Percentiles rank a stretch among this genome's conserved stretches.
Conservation (phyloP, 2,797 vertebrate genomes). For the Scleropages formosus region DNA sequence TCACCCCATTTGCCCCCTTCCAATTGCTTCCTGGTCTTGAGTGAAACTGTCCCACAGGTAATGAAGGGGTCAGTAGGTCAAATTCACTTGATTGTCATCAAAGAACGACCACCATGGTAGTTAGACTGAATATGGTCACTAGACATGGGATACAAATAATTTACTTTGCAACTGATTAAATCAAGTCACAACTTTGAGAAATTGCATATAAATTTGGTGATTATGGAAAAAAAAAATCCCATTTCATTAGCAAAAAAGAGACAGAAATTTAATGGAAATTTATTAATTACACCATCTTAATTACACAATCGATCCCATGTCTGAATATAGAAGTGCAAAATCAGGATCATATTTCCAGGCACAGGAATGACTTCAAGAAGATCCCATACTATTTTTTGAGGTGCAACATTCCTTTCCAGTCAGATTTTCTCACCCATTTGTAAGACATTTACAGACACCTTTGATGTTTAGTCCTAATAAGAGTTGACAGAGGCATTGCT, state of each 20-base stretch:
- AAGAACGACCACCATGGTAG: too few species aligned
- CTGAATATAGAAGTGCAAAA: constrained; percentile 44
- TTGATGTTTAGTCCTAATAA: constrained; percentile 71
- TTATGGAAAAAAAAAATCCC: too few species aligned
- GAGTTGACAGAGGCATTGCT: constrained; percentile 55
- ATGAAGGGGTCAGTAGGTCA: too few species aligned
- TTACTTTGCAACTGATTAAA: too few species aligned
- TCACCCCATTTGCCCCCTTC: too few species aligned
- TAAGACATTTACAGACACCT: constrained; percentile 78
- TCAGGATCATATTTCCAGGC: constrained; percentile 42
- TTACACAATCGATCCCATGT: constrained; percentile 29
- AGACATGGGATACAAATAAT: too few species aligned
- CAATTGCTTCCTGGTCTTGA: too few species aligned
- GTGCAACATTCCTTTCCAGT: constrained; percentile 72
- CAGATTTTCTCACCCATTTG: constrained; percentile 77
- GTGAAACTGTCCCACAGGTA: too few species aligned
- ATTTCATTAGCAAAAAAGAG: neutral
- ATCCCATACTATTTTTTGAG: constrained; percentile 69
- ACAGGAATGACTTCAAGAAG: constrained; percentile 52
- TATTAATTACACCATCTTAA: neutral
- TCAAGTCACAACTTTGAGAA: too few species aligned
- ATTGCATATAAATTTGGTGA: too few species aligned
- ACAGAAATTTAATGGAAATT: neutral
- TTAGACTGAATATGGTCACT: too few species aligned
- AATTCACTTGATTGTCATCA: too few species aligned